phyloP scores from a whole-genome alignment of 2,888 invertebrate species.

The Hirtodrosophila alboralis region DNA sequence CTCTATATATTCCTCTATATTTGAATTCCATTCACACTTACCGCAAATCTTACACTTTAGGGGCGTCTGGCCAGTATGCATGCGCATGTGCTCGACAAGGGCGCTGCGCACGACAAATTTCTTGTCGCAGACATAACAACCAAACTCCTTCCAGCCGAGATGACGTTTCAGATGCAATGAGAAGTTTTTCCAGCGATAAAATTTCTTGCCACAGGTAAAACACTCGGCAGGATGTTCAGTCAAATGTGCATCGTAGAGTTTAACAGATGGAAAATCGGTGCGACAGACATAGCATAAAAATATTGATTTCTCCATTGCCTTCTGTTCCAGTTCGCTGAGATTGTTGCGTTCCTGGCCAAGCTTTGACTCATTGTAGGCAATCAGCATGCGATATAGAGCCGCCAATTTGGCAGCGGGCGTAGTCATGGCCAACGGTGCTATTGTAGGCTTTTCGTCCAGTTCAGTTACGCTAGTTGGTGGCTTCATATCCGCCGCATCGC shows the following conservation, averaged over 20 bases:
- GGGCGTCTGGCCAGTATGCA: slow-evolving; percentile 92
- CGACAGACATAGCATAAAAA: slow-evolving; percentile 87
- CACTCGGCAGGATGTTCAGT: slow-evolving; percentile 93
- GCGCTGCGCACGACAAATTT: slow-evolving; percentile 93
- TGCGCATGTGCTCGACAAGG: slow-evolving; percentile 91
- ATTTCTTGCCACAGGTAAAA: slow-evolving; percentile 91
- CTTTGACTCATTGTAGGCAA: slow-evolving; percentile 82
- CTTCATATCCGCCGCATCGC: slow-evolving; percentile 55
- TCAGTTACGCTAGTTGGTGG: slow-evolving; percentile 50
- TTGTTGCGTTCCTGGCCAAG: slow-evolving; percentile 80
- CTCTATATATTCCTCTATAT: too few species aligned
- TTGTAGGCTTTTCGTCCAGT: slow-evolving; percentile 61
- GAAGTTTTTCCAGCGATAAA: slow-evolving; percentile 89
- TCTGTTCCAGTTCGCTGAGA: slow-evolving; percentile 81
- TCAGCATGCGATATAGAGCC: slow-evolving; percentile 83
- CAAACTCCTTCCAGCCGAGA: slow-evolving; percentile 89
- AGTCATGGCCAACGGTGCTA: slow-evolving; percentile 66
- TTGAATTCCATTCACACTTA: too few species aligned
- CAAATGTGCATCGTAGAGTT: slow-evolving; percentile 89
- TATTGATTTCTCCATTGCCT: slow-evolving; percentile 82
- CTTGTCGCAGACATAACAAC: slow-evolving; percentile 92
- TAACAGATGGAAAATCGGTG: slow-evolving; percentile 88
- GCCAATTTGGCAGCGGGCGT: slow-evolving; percentile 80
- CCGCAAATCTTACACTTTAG: slow-evolving; percentile 92
- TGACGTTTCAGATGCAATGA: slow-evolving; percentile 92